Evolutionary conservation across 2,113 vertebrate genomes (phyloP), one percentile per base, ranked within the genome.

Genomic region (Archocentrus centrarchus): DNA sequence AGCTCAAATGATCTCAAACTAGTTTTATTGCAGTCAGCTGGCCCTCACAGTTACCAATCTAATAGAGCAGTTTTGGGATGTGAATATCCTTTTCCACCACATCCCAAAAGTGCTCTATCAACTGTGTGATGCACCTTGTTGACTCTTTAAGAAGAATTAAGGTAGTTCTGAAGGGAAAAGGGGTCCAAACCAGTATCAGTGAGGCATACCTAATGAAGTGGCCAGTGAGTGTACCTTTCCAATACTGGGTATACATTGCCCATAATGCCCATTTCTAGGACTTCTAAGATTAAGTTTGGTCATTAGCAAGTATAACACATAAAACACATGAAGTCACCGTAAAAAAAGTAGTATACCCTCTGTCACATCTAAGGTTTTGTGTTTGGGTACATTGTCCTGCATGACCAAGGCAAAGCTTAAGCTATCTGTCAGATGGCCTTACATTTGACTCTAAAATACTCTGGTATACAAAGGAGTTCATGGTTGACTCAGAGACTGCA

Each of bases 61-160:
- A 22, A 68, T 68, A 22, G 39, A 27, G 39, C 39, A 47, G 22
- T 0, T 68, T 68, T 2, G 63, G 39, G 39, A 68, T 27, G 27
- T 27, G 27, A 27, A 27, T 27, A 27, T 27, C 27, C 27, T 27
- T 27, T 27, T 27, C 27, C 3, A 27, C 27, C 27, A 44, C 35
- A 35, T 35, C 35, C 35, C 2, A 35, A 35, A 35, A 35, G 6
- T 6, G 35, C 6, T 35, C 6, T 35, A 35, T 35, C 35, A 35
- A 35, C 4, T 68, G 22, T 47, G 22, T 47, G 15, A 47, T 66
- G n/a, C 39, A 64, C 41, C 11, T 37, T 44, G 63, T 7, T 66
- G 63, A 66, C 44, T 66, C 37, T 66, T 66, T 24, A 66, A 44
- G 39, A 66, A 66, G 39, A 0, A 0, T 68, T 47, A 27, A 24